These are phyloP conservation scores for Epiblema foenella DNA, from an alignment of 2,888 invertebrate genomes.

Conservation along the genomic window DNA sequence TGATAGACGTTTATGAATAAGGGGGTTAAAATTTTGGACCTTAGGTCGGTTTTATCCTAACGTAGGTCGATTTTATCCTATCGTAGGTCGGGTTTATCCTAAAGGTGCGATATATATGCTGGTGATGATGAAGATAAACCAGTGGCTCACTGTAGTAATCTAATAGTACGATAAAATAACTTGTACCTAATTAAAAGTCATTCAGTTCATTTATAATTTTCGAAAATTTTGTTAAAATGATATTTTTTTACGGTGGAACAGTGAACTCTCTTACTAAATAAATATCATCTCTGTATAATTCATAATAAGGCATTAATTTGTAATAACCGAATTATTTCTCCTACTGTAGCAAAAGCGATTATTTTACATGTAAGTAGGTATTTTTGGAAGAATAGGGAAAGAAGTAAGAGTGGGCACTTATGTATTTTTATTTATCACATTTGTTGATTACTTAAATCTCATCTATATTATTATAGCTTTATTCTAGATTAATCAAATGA, in stretches of 20 bases:
- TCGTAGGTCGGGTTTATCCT: too few relatives aligned
- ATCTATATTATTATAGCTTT: conserved; percentile 52
- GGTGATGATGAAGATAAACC: too few relatives aligned
- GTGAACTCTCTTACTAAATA: background rate
- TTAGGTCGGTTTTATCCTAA: too few relatives aligned
- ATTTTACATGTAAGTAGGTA: background rate
- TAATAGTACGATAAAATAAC: too few relatives aligned
- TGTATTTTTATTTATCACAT: conserved; percentile 46
- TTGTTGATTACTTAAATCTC: conserved; percentile 53
- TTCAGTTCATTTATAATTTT: background rate
- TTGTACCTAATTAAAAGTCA: background rate
- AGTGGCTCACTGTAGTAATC: too few relatives aligned
- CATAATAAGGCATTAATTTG: background rate
- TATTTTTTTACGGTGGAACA: background rate
- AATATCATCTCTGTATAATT: background rate
- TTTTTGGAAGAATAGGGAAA: conserved; percentile 21
- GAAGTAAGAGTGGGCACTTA: conserved; percentile 58
- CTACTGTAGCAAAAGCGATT: background rate
- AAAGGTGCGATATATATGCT: too few relatives aligned
- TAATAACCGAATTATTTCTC: conserved; percentile 3
- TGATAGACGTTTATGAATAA: too few relatives aligned
- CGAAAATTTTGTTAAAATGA: background rate
- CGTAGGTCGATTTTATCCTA: too few relatives aligned
- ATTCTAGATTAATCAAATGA: conserved; percentile 36
- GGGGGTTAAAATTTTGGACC: too few relatives aligned